Evolutionary conservation across 2,113 vertebrate species (phyloP).

Genomic region (Menura novaehollandiae): DNA sequence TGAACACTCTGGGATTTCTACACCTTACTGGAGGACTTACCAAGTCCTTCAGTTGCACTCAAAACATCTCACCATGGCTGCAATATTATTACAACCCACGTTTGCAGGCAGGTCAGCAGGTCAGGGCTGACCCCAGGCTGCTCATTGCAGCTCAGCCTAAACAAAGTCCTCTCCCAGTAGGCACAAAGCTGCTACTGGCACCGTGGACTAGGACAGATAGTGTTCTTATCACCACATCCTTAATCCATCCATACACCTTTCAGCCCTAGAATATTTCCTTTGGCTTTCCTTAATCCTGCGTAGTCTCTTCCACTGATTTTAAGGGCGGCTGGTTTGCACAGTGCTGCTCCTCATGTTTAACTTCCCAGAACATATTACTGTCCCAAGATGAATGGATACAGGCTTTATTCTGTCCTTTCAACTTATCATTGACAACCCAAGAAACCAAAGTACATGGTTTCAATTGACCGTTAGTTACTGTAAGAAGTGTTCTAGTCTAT

Average conservation of each 20-base stretch:
- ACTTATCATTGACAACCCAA: constrained; percentile 49
- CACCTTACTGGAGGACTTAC: background rate
- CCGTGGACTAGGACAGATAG: background rate
- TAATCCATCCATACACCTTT: background rate
- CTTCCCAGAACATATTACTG: constrained; percentile 26
- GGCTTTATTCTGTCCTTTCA: constrained; percentile 40
- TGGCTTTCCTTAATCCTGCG: background rate
- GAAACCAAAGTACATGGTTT: constrained; percentile 53
- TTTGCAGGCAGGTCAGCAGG: background rate
- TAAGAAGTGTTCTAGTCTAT: constrained; percentile 46
- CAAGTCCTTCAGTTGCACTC: background rate
- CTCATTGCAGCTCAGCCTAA: background rate
- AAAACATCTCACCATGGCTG: background rate
- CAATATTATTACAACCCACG: background rate
- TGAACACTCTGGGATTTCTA: background rate
- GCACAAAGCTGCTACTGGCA: background rate
- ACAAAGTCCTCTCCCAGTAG: background rate
- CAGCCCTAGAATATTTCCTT: background rate
- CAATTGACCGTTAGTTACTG: constrained; percentile 66
- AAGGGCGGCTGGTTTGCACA: background rate
- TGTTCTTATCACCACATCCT: background rate
- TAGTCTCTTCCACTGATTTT: background rate
- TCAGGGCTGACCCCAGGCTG: background rate
- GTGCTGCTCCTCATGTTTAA: background rate
- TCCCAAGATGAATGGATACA: constrained; percentile 32